Base-by-base conservation (phyloP, 1,140 invertebrate genomes). In the Penaeus vannamei region DNA sequence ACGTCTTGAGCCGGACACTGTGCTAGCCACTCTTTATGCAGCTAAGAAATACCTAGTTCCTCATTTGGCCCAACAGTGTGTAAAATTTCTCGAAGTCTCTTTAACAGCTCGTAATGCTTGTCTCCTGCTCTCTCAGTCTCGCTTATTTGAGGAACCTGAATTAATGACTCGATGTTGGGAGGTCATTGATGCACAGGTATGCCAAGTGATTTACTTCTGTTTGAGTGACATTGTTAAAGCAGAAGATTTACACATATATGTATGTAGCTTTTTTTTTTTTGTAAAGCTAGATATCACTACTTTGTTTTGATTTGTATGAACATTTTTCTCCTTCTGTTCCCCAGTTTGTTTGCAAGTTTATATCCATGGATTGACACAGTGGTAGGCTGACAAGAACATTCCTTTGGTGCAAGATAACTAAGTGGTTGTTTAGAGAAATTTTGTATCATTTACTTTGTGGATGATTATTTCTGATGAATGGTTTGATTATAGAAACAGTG, bases 41-140 rank as follows among this genome's bases (percentile, higher is more conserved):
- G 97, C 97, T 36, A 98, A 98, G 93, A 98, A 98, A 93, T 98
- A 98, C 93, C 97, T 98, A 92, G 97, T 98, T 62, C 97, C 97
- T 60, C 96, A 98, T 93, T 94, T 98, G 92, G 97, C 97, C 72
- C 94, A 96, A 90, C 96, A 97, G 60, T 98, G 97, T 93, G 97
- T 98, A 84, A 97, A 96, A 93, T 98, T 97, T 94, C 94, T 98
- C 92, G 97, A 98, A 94, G 97, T 97, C 87, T 97, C 96, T 94
- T 93, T 98, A 89, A 98, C 97, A 80, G 97, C 97, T 91, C 97
- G 97, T 94, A 98, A 98, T 93, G 97, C 97, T 66, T 98, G 97
- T 93, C 94, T 98, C 89, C 95, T 98, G 86, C 94, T 98, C 91
- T 97, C 97, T 93, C 97, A 98, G 93, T 97, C 97, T 87, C 94